A percentile compares a stretch with the other conserved stretches of the same genome.
phyloP scores from a whole-genome alignment of 2,113 vertebrate genomes.

The Nesogale talazaci region DNA sequence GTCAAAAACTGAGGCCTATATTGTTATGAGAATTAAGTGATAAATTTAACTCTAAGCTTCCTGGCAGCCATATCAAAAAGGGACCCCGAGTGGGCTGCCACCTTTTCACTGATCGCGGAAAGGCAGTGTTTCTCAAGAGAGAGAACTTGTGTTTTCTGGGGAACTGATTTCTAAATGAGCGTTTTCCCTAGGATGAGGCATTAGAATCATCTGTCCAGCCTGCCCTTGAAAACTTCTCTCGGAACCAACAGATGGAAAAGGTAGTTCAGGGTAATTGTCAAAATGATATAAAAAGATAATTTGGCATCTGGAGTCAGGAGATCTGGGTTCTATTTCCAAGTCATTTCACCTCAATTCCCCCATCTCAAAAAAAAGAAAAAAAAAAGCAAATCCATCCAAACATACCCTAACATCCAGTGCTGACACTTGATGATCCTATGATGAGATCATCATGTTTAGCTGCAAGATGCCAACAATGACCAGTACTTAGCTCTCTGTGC shows the following conservation, averaged over 20 bases:
- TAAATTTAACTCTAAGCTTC: conserved; percentile 63
- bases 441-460: conserved; percentile 49
- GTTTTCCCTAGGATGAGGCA: conserved; percentile 29
- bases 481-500: neutral
- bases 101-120: conserved; percentile 15
- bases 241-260: neutral
- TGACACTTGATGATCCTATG: neutral
- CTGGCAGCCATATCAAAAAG: conserved; percentile 57
- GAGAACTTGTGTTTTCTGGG: neutral
- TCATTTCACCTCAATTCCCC: conserved; percentile 29
- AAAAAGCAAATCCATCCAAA: neutral
- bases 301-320: neutral
- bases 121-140: conserved; percentile 1
- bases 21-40: conserved; percentile 43
- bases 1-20: conserved; percentile 19
- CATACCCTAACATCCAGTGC: conserved; percentile 26
- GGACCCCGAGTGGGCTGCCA: conserved; percentile 6
- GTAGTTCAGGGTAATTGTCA: neutral
- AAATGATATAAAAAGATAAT: neutral
- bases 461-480: neutral
- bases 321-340: conserved; percentile 3
- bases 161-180: conserved; percentile 25
- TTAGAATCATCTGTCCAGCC: neutral
- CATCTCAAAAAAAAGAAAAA: conserved; percentile 22
- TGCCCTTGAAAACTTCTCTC: conserved; percentile 43